Percentiles rank a stretch among this genome's conserved stretches.
Evolutionary conservation across 35 echinoderm and acorn worm genomes (phyloP).

Genomic region (Holothuria glaberrima): DNA sequence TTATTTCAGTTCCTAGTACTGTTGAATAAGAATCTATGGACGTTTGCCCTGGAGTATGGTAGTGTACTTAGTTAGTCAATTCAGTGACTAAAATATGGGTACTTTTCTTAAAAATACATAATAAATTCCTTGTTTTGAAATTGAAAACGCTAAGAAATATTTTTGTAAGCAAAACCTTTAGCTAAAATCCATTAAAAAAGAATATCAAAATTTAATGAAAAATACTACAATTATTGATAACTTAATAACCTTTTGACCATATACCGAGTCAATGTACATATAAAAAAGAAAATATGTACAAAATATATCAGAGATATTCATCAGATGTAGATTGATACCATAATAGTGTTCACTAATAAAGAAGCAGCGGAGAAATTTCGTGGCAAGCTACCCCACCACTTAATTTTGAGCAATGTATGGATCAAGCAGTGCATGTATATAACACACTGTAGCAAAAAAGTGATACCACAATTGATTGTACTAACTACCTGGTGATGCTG

Average conservation of each 20-base stretch:
- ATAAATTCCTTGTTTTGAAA: not conserved
- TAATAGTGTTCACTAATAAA: not conserved
- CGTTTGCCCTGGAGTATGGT: not conserved
- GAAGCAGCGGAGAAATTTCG: not conserved
- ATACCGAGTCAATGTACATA: not conserved
- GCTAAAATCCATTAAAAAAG: not conserved
- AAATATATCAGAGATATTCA: not conserved
- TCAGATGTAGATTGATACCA: not conserved
- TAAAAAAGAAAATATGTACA: not conserved
- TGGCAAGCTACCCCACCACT: not conserved
- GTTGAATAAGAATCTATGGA: not conserved
- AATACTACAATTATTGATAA: not conserved
- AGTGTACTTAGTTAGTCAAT: not conserved
- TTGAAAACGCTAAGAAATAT: not conserved
- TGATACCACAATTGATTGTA: not conserved
- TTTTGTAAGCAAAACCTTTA: not conserved
- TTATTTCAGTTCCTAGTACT: not conserved
- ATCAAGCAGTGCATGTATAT: constrained; percentile 1
- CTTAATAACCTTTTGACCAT: not conserved
- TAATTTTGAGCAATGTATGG: not conserved
- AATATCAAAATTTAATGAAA: not conserved
- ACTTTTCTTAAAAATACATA: not conserved
- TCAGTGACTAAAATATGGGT: not conserved
- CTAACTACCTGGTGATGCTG: not conserved
- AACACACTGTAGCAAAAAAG: not conserved